Conservation (phyloP, 2,113 vertebrate genomes). For the Tupaia chinensis region DNA sequence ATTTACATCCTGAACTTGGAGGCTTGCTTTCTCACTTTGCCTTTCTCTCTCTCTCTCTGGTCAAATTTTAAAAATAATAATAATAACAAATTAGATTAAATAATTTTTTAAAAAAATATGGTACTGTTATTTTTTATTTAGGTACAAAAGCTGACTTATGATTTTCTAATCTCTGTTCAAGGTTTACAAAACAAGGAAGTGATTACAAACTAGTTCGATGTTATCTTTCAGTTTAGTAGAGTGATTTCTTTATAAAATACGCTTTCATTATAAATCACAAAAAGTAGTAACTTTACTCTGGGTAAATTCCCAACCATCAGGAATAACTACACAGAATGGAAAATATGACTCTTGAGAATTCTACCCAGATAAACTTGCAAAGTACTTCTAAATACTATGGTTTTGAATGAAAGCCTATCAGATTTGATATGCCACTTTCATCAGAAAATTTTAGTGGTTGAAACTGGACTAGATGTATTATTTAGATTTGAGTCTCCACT, state of each 20-base stretch:
- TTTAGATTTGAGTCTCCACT: slow-evolving; percentile 59
- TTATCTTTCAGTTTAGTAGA: slow-evolving; percentile 38
- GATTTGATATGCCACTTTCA: slow-evolving; percentile 51
- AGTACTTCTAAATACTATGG: background rate
- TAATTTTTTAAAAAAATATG: background rate
- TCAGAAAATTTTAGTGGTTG: slow-evolving; percentile 61
- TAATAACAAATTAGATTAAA: background rate
- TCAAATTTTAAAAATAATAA: too few relatives aligned
- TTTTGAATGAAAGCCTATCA: slow-evolving; percentile 44
- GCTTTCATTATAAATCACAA: slow-evolving; percentile 47
- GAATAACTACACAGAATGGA: slow-evolving; percentile 47
- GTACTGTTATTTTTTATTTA: slow-evolving; percentile 25
- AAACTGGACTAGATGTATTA: slow-evolving; percentile 48
- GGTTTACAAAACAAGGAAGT: slow-evolving; percentile 4
- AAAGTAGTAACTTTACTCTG: slow-evolving; percentile 44
- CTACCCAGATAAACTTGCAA: slow-evolving; percentile 43
- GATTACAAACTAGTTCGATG: slow-evolving; percentile 15
- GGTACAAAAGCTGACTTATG: slow-evolving; percentile 20
- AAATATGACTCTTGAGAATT: slow-evolving; percentile 48
- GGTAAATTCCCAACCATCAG: slow-evolving; percentile 42
- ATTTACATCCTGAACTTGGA: too few relatives aligned
- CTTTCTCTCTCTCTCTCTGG: too few relatives aligned
- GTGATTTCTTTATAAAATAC: slow-evolving; percentile 43
- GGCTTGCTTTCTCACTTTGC: too few relatives aligned
- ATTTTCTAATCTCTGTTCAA: background rate